Evolutionary conservation across 1,140 invertebrate species (phyloP).

Genomic region (Penaeus vannamei): DNA sequence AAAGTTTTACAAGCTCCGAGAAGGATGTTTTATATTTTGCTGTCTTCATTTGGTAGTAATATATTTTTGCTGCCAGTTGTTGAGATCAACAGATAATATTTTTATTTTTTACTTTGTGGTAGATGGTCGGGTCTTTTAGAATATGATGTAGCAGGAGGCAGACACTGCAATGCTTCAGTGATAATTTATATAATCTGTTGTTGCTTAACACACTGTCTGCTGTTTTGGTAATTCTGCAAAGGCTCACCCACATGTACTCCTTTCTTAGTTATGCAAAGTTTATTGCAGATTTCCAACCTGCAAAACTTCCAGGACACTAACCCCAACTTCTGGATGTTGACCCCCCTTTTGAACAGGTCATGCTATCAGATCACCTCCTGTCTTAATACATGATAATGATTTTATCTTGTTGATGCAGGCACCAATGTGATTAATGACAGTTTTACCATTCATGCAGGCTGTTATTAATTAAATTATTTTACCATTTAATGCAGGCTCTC

Average conservation of each 20-base stretch:
- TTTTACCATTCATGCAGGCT: constrained; percentile 50
- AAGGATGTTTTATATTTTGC: not conserved
- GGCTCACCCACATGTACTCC: constrained; percentile 36
- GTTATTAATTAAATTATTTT: constrained; percentile 34
- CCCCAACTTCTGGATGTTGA: constrained; percentile 58
- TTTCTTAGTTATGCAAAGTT: constrained; percentile 37
- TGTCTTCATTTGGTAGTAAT: constrained; percentile 10
- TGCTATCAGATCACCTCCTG: constrained; percentile 37
- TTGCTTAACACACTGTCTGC: constrained; percentile 37
- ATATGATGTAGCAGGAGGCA: constrained; percentile 33
- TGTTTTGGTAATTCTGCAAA: constrained; percentile 46
- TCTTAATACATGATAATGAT: not conserved
- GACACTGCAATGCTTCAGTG: constrained; percentile 45
- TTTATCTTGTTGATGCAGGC: constrained; percentile 32
- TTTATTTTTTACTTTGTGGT: too few species aligned
- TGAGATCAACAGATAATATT: too few species aligned
- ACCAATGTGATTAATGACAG: constrained; percentile 8
- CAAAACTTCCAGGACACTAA: constrained; percentile 58
- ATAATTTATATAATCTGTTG: constrained; percentile 41
- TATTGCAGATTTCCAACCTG: constrained; percentile 59
- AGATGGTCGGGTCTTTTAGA: too few species aligned
- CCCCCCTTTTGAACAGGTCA: constrained; percentile 56
- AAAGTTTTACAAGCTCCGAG: too few species aligned
- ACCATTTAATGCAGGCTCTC: constrained; percentile 55
- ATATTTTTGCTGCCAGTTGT: not conserved